Evolutionary conservation across 2,797 vertebrate genomes (phyloP).

Genomic region (Anas bahamensis): DNA sequence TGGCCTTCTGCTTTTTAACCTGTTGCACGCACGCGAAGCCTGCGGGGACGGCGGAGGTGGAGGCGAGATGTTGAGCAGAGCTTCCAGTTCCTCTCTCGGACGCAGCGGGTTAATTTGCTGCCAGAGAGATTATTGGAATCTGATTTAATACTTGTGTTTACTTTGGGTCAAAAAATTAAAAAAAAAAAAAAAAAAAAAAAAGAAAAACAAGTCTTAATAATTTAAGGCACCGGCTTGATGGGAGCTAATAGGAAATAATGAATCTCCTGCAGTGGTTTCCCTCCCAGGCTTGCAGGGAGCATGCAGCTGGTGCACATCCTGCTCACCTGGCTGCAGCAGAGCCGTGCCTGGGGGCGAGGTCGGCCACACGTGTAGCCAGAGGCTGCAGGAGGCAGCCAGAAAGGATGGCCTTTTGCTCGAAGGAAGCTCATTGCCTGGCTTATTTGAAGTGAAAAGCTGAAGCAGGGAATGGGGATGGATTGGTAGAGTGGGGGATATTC

Average conservation of each 20-base stretch:
- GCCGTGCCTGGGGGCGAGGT: fast-evolving
- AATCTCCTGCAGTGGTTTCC: neutral
- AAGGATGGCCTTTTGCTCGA: neutral
- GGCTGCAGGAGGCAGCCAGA: neutral
- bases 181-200: neutral
- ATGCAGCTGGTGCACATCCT: neutral
- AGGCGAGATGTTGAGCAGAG: neutral
- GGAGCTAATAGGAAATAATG: neutral
- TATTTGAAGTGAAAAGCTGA: neutral
- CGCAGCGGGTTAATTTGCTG: neutral
- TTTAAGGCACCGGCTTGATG: slow-evolving; percentile 10
- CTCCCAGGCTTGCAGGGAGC: neutral
- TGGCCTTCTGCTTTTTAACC: neutral
- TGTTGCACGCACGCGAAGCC: neutral
- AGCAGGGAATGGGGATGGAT: neutral
- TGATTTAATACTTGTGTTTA: slow-evolving; percentile 61
- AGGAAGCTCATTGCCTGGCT: neutral
- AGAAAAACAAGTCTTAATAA: slow-evolving; percentile 13
- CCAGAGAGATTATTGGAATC: neutral
- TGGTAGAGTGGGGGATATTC: neutral
- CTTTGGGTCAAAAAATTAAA: slow-evolving; percentile 24
- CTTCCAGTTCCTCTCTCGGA: neutral
- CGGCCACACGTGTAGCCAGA: neutral
- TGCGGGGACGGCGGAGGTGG: fast-evolving
- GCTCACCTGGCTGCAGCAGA: fast-evolving